These are phyloP conservation scores for Philonicus albiceps DNA, from an alignment of 2,888 invertebrate genomes.

Conservation along the genomic window DNA sequence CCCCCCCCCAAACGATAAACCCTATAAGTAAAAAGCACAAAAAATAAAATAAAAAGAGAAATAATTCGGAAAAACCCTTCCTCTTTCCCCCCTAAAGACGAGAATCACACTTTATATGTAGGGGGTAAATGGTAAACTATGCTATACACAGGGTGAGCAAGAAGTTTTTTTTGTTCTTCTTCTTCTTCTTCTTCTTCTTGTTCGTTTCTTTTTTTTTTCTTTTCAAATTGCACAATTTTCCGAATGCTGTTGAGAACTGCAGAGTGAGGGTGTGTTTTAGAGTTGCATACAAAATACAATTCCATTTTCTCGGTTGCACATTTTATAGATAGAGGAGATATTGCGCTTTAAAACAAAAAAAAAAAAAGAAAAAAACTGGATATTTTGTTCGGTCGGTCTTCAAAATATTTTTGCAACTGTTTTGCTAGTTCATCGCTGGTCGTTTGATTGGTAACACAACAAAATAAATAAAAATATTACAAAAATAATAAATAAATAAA, in stretches of 20 bases:
- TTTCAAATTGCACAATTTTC: neutral
- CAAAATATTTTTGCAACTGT: constrained; percentile 40
- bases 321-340: constrained; percentile 17
- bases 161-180: no score
- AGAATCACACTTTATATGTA: no score
- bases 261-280: neutral
- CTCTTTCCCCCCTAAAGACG: no score
- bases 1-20: no score
- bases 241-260: neutral
- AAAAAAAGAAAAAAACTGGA: no score
- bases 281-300: neutral
- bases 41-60: no score
- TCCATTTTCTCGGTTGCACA: neutral
- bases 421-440: constrained; percentile 42
- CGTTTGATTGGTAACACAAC: constrained; percentile 39
- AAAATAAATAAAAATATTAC: constrained; percentile 1
- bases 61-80: no score
- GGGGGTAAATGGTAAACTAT: neutral
- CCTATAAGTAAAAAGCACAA: no score
- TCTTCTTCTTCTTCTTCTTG: no score
- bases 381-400: no score
- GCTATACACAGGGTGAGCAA: neutral
- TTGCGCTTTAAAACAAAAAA: no score
- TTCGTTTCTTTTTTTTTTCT: no score
- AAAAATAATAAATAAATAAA: neutral